Evolutionary conservation across 2,797 vertebrate species (phyloP).

Genomic region (Leontocebus nigricollis): DNA sequence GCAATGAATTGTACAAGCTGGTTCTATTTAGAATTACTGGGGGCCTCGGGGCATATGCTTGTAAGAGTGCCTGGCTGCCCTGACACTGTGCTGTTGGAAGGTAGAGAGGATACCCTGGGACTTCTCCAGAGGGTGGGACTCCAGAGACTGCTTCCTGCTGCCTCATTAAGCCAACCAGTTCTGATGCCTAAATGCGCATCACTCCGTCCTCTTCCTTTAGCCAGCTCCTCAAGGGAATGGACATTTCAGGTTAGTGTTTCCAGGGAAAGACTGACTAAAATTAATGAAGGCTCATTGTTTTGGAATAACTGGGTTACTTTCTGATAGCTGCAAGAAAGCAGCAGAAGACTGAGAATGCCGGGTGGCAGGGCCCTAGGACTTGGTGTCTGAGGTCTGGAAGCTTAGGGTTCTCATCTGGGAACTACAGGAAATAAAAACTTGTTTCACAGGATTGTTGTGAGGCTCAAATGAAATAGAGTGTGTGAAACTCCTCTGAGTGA

Average conservation of each 20-base stretch:
- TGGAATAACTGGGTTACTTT: background rate
- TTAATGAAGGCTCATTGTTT: background rate
- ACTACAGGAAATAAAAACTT: background rate
- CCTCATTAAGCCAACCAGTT: background rate
- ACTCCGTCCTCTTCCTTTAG: background rate
- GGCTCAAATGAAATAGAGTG: background rate
- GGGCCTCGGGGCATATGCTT: background rate
- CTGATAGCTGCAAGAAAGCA: background rate
- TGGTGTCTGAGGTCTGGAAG: background rate
- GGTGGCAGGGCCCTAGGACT: background rate
- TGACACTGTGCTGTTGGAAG: background rate
- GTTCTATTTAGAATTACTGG: slow-evolving; percentile 36
- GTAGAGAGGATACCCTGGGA: background rate
- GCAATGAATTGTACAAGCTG: background rate
- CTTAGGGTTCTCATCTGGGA: background rate
- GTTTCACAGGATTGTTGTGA: background rate
- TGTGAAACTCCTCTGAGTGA: background rate
- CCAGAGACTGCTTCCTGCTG: background rate
- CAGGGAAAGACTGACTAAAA: background rate
- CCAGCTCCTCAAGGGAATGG: background rate
- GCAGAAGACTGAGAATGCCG: background rate
- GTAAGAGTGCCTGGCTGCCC: background rate
- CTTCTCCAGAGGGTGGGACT: background rate
- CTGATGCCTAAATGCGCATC: background rate
- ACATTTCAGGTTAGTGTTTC: background rate